phyloP scores from a whole-genome alignment of 2,113 vertebrate species.

The Anas platyrhynchos region DNA sequence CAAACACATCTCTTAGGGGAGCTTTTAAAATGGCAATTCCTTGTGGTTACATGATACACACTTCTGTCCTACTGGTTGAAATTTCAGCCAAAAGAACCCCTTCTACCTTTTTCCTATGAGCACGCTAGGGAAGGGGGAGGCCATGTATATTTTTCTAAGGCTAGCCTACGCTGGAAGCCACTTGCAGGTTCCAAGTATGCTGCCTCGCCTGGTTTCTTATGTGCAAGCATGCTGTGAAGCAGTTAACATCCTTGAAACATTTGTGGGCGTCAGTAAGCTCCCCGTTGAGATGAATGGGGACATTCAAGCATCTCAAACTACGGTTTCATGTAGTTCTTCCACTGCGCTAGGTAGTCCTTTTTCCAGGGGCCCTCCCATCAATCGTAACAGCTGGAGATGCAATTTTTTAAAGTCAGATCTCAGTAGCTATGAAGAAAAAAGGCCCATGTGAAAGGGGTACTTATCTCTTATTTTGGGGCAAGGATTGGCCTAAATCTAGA shows the following conservation, averaged over 20 bases:
- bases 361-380: not conserved
- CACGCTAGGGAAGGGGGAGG: not conserved
- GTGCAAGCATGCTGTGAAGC: constrained; percentile 9
- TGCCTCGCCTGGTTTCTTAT: not conserved
- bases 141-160: not conserved
- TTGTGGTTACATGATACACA: not conserved
- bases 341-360: not conserved
- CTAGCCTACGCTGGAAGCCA: not conserved
- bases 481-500: not conserved
- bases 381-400: not conserved
- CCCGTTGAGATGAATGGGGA: constrained; percentile 25
- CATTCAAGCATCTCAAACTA: not conserved
- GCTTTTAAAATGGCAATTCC: not conserved
- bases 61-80: not conserved
- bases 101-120: not conserved
- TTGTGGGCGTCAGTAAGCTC: constrained; percentile 21
- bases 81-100: not conserved
- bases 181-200: not conserved
- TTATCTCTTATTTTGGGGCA: not conserved
- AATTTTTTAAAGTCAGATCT: not conserved
- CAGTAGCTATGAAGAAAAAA: not conserved
- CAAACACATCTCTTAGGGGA: not conserved
- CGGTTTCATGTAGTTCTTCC: not conserved
- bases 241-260: not conserved
- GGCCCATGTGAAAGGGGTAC: not conserved